These are phyloP conservation scores for Sialia sialis DNA, from an alignment of 2,113 vertebrate genomes.

Conservation along the genomic window DNA sequence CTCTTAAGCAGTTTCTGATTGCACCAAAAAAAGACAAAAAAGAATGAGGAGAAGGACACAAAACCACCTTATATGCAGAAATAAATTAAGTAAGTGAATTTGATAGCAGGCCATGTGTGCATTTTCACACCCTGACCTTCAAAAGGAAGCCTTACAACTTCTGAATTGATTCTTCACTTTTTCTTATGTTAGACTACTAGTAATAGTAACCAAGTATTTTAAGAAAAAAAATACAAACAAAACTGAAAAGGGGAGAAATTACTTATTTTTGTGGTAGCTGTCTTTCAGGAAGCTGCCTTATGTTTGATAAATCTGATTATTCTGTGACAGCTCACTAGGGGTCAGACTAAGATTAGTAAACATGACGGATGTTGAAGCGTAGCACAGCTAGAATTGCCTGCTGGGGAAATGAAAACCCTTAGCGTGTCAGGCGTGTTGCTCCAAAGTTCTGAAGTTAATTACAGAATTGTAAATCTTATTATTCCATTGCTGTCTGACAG, in stretches of 20 bases:
- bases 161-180: not conserved
- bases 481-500: not conserved
- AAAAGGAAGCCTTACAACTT: not conserved
- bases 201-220: not conserved
- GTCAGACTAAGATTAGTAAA: constrained; percentile 56
- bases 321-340: constrained; percentile 53
- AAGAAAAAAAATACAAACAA: not conserved
- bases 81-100: not conserved
- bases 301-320: not conserved
- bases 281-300: not conserved
- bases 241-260: not conserved
- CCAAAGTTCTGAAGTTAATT: not conserved
- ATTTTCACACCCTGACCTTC: not conserved
- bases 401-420: not conserved
- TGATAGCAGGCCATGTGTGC: not conserved
- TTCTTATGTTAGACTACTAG: not conserved
- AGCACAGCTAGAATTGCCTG: not conserved
- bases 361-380: accelerated
- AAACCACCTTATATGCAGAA: not conserved
- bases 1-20: not conserved
- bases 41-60: not conserved
- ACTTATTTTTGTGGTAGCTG: not conserved
- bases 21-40: not conserved
- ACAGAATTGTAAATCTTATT: not conserved
- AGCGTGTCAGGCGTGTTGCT: not conserved